These are phyloP conservation scores for Pelochelys cantorii DNA, from an alignment of 2,797 vertebrate genomes.

Conservation along the genomic window DNA sequence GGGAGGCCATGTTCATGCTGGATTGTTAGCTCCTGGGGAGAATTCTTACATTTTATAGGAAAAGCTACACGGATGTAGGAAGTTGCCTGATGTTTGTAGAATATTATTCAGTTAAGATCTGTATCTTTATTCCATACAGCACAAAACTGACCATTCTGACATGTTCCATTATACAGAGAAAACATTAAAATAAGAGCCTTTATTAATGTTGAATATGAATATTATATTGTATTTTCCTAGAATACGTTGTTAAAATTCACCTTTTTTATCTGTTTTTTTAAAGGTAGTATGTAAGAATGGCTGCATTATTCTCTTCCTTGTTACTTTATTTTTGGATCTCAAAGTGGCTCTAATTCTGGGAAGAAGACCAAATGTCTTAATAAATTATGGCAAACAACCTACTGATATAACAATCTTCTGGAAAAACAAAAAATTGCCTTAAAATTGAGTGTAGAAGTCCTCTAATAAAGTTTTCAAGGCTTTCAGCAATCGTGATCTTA, in stretches of 20 bases:
- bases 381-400: slow-evolving; percentile 51
- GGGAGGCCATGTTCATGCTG: neutral
- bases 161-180: neutral
- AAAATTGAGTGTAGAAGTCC: neutral
- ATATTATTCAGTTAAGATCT: neutral
- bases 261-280: neutral
- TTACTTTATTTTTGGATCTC: slow-evolving; percentile 32
- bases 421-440: neutral
- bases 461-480: neutral
- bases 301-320: slow-evolving; percentile 25
- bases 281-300: slow-evolving; percentile 67
- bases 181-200: neutral
- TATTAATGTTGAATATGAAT: neutral
- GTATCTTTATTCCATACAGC: neutral
- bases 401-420: slow-evolving; percentile 31
- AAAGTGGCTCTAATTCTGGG: slow-evolving; percentile 40
- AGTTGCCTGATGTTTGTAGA: neutral
- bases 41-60: neutral
- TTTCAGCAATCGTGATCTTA: slow-evolving; percentile 32
- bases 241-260: neutral
- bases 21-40: neutral
- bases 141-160: neutral
- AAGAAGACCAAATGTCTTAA: slow-evolving; percentile 3
- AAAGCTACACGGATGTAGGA: neutral
- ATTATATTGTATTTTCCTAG: neutral